Base-by-base conservation (phyloP, 2,113 vertebrate genomes). In the Amphiprion ocellaris region DNA sequence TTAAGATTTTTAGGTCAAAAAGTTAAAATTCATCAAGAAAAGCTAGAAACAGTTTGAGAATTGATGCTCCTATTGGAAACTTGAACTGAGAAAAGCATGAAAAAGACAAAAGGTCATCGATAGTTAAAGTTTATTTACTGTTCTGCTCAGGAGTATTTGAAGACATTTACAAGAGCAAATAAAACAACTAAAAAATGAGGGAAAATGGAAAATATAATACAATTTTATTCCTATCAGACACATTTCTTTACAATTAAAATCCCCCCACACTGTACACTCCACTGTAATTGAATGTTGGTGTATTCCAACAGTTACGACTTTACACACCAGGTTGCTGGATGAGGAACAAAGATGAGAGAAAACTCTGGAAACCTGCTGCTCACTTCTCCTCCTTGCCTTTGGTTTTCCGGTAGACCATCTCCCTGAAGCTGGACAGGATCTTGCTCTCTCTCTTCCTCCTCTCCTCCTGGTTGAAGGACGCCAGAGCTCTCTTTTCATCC, bases 371-470 rank as follows among this genome's bases (percentile, higher is more conserved):
- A 49, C 6, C 8, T 1, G 26, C 9, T 1, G 12, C 55, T 93
- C 91, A 99, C 87, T 98, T 99, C 79, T 98, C 97, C 16, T 99
- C 97, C 89, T 99, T 99, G 83, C 97, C 97, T 91, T 98, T 99
- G 50, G 98, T 98, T 89, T 99, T 99, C 77, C 97, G 95, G 93
- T 99, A 98, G 39, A 99, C 97, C 97, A 99, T 99, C 92, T 99
- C 97, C 74, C 96, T 96, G 90, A 99, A 99, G 89, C 97, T 98
- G 1, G 97, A 97, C 75, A 99, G 94, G 86, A 99, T 99, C 93
- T 98, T 99, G 93, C 97, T 98, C 87, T 99, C 98, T 33, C 97
- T 94, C 91, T 99, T 99, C 26, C 96, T 94, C 75, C 97, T 95
- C 84, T 99, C 98, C 78, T 99, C 98, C 92, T 99, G 97, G 94